Conservation (phyloP, 2,888 invertebrate genomes). For the Scelioninae gen. 1 region DNA sequence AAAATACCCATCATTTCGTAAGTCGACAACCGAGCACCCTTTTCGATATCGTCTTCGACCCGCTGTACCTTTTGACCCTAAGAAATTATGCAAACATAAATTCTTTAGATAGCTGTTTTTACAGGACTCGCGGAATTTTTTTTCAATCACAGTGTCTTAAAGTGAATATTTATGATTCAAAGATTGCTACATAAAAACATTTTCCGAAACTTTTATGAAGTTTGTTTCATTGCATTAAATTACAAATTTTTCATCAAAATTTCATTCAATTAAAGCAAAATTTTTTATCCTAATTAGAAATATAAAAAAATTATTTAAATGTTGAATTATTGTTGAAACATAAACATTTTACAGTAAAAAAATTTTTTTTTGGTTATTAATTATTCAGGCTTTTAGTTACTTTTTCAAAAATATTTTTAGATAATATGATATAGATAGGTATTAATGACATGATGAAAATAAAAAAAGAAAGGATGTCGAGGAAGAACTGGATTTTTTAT, state of each 20-base stretch:
- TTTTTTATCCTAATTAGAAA: no score
- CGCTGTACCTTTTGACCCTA: slow-evolving; percentile 67
- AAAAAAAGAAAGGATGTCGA: neutral
- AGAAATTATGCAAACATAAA: slow-evolving; percentile 68
- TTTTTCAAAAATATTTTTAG: neutral
- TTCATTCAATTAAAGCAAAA: no score
- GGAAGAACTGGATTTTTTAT: no score
- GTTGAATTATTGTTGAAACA: no score
- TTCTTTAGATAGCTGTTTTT: slow-evolving; percentile 64
- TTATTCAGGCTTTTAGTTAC: no score
- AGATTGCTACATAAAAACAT: slow-evolving; percentile 4
- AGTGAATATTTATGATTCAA: slow-evolving; percentile 54
- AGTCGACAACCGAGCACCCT: slow-evolving; percentile 65
- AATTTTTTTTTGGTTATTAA: no score
- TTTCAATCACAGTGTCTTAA: slow-evolving; percentile 50
- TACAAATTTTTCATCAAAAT: no score
- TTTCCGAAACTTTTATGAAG: neutral
- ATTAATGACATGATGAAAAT: slow-evolving; percentile 7
- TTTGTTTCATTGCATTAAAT: no score
- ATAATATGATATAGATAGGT: neutral
- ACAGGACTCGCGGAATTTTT: slow-evolving; percentile 48
- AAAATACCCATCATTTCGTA: slow-evolving; percentile 81
- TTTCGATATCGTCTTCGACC: slow-evolving; percentile 65
- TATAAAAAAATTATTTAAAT: no score
- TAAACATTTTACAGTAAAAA: no score